Percentiles rank a stretch among this genome's conserved stretches.
Conservation (phyloP, 2,113 vertebrate genomes). For the Muntiacus reevesi region DNA sequence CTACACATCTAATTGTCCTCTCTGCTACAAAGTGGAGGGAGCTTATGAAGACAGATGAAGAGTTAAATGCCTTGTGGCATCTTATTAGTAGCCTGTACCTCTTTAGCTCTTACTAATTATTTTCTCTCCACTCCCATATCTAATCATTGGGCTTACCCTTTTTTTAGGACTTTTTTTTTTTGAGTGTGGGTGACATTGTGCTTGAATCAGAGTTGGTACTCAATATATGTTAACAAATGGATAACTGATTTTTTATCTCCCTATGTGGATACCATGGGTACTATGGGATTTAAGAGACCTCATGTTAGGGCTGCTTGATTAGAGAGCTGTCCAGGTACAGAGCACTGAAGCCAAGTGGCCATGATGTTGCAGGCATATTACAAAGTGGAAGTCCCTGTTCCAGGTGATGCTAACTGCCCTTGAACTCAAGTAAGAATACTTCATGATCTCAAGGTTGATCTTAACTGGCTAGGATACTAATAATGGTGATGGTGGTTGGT, state of each 20-base stretch:
- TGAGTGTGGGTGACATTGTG: not conserved
- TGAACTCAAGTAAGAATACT: not conserved
- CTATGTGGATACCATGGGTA: not conserved
- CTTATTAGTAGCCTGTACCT: constrained; percentile 21
- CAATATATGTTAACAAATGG: not conserved
- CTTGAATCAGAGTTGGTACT: not conserved
- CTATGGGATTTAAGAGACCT: not conserved
- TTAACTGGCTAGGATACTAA: not conserved
- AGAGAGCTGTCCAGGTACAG: not conserved
- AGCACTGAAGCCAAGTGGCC: not conserved
- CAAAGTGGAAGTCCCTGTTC: not conserved
- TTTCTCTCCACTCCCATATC: not conserved
- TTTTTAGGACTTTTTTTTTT: not conserved
- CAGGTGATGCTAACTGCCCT: not conserved
- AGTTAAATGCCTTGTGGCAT: constrained; percentile 37
- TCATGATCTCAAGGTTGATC: not conserved
- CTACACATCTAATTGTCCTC: constrained; percentile 52
- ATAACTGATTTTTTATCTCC: not conserved
- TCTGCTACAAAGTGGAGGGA: constrained; percentile 18
- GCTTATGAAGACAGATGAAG: constrained; percentile 49
- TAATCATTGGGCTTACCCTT: constrained; percentile 24
- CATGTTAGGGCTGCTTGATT: not conserved
- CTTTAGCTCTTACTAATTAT: constrained; percentile 40
- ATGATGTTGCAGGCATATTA: not conserved
- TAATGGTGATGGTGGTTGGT: not conserved